A percentile compares a stretch with the other conserved stretches of the same genome.
Conservation (phyloP, 92 coral and sea anemone species). For the Paragorgia papillata region DNA sequence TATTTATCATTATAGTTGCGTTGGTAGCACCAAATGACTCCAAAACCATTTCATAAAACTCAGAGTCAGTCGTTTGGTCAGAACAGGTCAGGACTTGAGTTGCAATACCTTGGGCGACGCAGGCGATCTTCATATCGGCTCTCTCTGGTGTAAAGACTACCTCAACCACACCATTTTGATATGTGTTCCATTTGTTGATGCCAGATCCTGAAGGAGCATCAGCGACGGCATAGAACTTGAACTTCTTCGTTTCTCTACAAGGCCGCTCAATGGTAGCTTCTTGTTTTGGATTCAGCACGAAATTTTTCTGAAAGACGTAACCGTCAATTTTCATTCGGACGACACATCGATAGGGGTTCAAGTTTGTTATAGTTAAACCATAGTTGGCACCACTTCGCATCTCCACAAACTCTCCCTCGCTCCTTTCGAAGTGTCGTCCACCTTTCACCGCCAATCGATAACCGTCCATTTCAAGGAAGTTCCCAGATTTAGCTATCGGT, state of each 20-base stretch:
- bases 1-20: not conserved
- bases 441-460: conserved; percentile 9
- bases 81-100: conserved; percentile 22
- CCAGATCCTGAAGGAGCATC: conserved; percentile 26
- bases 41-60: not conserved
- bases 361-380: not conserved
- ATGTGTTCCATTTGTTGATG: conserved; percentile 12
- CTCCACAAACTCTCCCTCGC: conserved; percentile 30
- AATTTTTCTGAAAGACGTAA: conserved; percentile 5
- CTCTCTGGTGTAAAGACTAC: conserved; percentile 18
- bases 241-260: not conserved
- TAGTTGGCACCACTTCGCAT: conserved; percentile 19
- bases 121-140: conserved; percentile 29
- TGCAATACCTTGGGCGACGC: conserved; percentile 13
- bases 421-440: conserved; percentile 33
- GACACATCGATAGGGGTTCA: conserved; percentile 7
- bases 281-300: not conserved
- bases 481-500: conserved; percentile 3
- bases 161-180: conserved; percentile 10
- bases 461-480: conserved; percentile 9
- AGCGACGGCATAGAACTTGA: conserved; percentile 19
- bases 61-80: not conserved
- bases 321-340: conserved; percentile 1
- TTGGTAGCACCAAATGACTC: not conserved
- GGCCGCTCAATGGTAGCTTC: conserved; percentile 9